Base-by-base conservation (phyloP, 2,888 invertebrate species). In the Lysandra bellargus region DNA sequence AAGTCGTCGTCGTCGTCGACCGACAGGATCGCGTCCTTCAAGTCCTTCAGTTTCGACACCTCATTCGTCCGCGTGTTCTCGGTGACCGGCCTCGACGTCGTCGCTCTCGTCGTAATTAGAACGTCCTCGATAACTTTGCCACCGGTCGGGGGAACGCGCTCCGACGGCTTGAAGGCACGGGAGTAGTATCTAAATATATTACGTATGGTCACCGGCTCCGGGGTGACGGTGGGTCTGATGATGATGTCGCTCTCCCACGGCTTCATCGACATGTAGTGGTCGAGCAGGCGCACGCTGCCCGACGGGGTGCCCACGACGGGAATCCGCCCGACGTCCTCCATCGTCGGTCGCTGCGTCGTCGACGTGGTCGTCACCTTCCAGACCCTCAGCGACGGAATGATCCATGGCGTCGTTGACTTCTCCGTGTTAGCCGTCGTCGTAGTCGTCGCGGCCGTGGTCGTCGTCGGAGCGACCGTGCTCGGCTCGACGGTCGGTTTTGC, bases 381-480 rank as follows among this genome's bases (percentile, higher is more conserved):
- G 17, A 91, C 91, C 80, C 89, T 88, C 73, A 95, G 88, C 14
- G 95, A 95, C 53, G 95, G 95, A 87, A 95, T 93, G 78, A 94
- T 95, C 90, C 95, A 95, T 6, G 95, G 92, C 73, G 89, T 88
- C 49, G 92, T 89, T 81, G 90, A 87, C 80, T 83, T 88, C 79
- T 90, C 91, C 79, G 83, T 87, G 6, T 84, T 84, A 6, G 85
- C 83, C 17, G 88, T 86, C 1, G 89, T 81, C 44, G 88, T 80
- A 61, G 87, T 84, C 14, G 87, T 84, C 77, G 88, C 87, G 57
- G 88, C 81, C 23, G 82, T 80, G 30, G 83, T 80, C 30, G 88
- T 84, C 9, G 87, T 82, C 37, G 86, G 87, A 14, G 85, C 86
- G 57, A 84, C 83, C 64, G 90, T 81, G 79, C 85, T 89, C 57